Evolutionary conservation across 1,140 invertebrate genomes (phyloP).

Genomic region (Nephila pilipes): DNA sequence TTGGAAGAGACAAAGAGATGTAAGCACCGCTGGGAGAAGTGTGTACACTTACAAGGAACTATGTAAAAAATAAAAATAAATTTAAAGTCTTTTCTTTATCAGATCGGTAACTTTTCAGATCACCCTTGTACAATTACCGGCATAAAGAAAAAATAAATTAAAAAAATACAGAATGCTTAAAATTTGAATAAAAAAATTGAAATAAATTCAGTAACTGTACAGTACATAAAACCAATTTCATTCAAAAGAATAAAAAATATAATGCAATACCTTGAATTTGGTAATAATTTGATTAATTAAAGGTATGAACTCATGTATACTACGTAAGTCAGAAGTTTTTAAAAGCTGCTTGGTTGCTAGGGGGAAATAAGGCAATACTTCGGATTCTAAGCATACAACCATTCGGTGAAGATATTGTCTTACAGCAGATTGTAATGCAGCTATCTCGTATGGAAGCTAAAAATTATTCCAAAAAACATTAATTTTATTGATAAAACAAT

Average conservation of each 20-base stretch:
- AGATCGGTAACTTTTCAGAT: too few species aligned
- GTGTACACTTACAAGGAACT: too few species aligned
- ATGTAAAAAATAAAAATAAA: too few species aligned
- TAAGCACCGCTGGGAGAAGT: too few species aligned
- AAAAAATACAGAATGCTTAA: neutral
- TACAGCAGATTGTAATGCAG: slow-evolving; percentile 81
- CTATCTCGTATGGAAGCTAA: slow-evolving; percentile 79
- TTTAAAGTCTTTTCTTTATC: too few species aligned
- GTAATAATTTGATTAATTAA: slow-evolving; percentile 85
- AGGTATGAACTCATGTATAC: slow-evolving; percentile 84
- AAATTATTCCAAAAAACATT: neutral
- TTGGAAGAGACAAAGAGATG: too few species aligned
- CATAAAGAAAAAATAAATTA: neutral
- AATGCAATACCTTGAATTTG: slow-evolving; percentile 84
- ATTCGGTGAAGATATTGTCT: slow-evolving; percentile 85
- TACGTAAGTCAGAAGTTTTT: slow-evolving; percentile 81
- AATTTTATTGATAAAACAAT: slow-evolving; percentile 19
- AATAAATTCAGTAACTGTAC: neutral
- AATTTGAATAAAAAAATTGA: neutral
- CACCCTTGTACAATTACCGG: neutral
- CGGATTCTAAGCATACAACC: slow-evolving; percentile 85
- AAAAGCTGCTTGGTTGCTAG: slow-evolving; percentile 83
- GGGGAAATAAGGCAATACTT: slow-evolving; percentile 84
- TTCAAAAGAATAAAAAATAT: neutral
- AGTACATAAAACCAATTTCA: neutral